Evolutionary conservation across 1,140 invertebrate species (phyloP), one percentile per base, ranked within the genome.

Genomic region (Melipona quadrifasciata): DNA sequence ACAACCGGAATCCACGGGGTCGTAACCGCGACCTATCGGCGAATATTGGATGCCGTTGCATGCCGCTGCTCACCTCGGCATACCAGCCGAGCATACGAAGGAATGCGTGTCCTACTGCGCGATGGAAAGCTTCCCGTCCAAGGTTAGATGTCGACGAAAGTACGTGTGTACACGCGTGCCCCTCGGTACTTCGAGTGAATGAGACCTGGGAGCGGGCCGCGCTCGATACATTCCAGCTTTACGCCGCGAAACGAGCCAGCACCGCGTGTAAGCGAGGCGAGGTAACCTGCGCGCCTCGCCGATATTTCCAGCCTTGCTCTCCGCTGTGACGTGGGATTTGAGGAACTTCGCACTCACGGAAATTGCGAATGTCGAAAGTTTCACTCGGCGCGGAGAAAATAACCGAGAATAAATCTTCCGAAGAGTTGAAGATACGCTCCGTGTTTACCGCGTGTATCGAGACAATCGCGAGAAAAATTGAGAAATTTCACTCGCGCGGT

Each of bases 31-130:
- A 94, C 91, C 91, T 93, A 94, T 94, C 90, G 92, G 90, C 87
- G 93, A 93, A 94, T 94, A 94, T 94, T 92, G 93, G 91, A 94
- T 93, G 92, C 93, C 92, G 89, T 91, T 93, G 92, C 91, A 93
- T 92, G 91, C 92, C 93, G 91, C 77, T 92, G 91, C 91, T 93
- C 92, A 93, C 92, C 93, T 93, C 93, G 92, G 87, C 92, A 94
- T 94, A 94, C 93, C 93, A 93, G 80, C 89, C 89, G 85, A 79
- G 89, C 91, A 90, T 93, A 92, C 89, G 87, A 82, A 91, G 93
- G 92, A 94, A 94, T 94, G 93, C 89, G 89, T 92, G 92, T 93
- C 91, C 92, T 87, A 92, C 90, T 93, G 92, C 90, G 91, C 88
- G 88, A 87, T 86, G 86, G 89, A 90, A 91, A 91, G 88, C 89